Evolutionary conservation across 2,888 invertebrate species (phyloP), one percentile per base, ranked within the genome.

Genomic region (Candidula unifasciata): DNA sequence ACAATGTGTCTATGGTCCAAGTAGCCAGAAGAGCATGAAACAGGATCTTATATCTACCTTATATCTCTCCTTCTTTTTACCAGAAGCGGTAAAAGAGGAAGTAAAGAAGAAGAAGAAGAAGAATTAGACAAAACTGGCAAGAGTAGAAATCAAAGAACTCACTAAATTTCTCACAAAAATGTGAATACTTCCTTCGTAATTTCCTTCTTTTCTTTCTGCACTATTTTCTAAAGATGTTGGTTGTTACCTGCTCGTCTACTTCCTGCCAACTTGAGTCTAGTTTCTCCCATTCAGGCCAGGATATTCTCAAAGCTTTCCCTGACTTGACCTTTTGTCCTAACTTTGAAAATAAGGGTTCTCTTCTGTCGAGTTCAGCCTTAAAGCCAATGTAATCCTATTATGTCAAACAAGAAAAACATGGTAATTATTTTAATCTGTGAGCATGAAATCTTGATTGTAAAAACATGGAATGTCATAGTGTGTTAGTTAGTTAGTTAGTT

Each of bases 241-340:
- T n/a, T 30, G 18, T 77, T 33, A 85, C 85, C 81, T 76, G 64
- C 66, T 94, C 92, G 92, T 97, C 96, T 80, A 97, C 95, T 91
- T 96, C 96, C 89, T 95, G 95, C 98, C 98, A 98, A 57, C 97
- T 95, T 57, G 95, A 95, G 89, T 96, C 96, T 27, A 98, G 95
- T 90, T 96, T 96, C 83, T 95, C 95, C 97, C 98, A 98, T 27
- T 96, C 96, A 89, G 97, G 96, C 74, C 96, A 95, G 6, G 97
- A 96, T 86, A 98, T 96, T 89, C 96, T 96, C 87, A 97, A 96
- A 90, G 97, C 95, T 91, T 96, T 96, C 92, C 97, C 96, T 0
- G 96, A 96, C 90, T 97, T 96, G 89, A 97, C 96, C 85, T 97
- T 95, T 91, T 96, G 96, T 92, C 96, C 96, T 80, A 98, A 94